phyloP scores from a whole-genome alignment of 1,140 invertebrate genomes.

The Apis mellifera region DNA sequence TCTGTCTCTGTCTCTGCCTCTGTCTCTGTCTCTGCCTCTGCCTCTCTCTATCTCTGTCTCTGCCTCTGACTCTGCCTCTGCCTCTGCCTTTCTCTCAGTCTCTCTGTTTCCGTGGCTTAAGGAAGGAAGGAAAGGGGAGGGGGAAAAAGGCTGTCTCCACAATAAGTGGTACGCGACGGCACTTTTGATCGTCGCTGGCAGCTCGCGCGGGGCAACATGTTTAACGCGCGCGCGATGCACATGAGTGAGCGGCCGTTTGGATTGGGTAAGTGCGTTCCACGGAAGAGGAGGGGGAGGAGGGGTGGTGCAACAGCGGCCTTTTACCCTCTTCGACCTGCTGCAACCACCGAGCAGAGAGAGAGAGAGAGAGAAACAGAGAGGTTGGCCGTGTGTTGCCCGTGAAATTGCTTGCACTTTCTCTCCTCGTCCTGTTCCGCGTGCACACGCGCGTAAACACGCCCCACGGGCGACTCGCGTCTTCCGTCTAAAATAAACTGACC shows the following conservation, averaged over 20 bases:
- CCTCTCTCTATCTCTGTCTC: too few species aligned
- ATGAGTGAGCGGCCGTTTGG: conserved; percentile 28
- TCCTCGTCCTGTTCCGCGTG: conserved; percentile 4
- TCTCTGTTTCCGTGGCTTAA: too few species aligned
- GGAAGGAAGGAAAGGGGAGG: neutral
- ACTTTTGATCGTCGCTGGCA: conserved; percentile 50
- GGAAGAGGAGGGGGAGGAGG: neutral
- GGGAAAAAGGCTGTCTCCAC: conserved; percentile 41
- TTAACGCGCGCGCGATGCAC: conserved; percentile 42
- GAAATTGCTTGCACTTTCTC: conserved; percentile 70
- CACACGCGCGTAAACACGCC: conserved; percentile 12
- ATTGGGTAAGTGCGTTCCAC: conserved; percentile 71
- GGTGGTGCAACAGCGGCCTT: conserved; percentile 62
- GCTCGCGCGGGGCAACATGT: conserved; percentile 47
- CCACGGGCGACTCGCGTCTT: conserved; percentile 43
- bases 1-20: too few species aligned
- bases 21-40: too few species aligned
- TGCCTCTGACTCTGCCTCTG: too few species aligned
- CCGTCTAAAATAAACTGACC: conserved; percentile 71
- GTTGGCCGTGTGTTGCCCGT: conserved; percentile 61
- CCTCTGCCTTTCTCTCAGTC: too few species aligned
- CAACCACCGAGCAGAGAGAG: neutral
- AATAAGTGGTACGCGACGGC: conserved; percentile 46
- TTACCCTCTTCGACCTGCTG: conserved; percentile 65
- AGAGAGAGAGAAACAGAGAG: neutral